phyloP scores from a whole-genome alignment of 2,113 vertebrate genomes.

The Etia nguti region DNA sequence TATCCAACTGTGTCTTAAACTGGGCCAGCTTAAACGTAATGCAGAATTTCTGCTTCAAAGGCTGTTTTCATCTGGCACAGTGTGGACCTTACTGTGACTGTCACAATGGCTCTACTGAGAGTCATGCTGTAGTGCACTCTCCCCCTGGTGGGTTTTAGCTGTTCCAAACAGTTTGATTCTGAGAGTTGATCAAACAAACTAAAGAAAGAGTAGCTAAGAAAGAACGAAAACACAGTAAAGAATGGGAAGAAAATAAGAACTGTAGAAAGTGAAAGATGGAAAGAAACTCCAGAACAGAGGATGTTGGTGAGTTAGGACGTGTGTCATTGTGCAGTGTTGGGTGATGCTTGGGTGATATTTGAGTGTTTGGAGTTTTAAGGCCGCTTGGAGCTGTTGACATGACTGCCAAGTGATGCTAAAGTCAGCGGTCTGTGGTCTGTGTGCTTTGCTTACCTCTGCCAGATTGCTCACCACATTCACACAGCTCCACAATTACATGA shows the following conservation, averaged over 20 bases:
- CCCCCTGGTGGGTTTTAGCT: neutral
- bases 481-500: neutral
- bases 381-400: neutral
- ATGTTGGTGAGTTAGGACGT: neutral
- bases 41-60: conserved; percentile 33
- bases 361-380: neutral
- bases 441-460: neutral
- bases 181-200: conserved; percentile 13
- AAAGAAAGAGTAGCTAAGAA: neutral
- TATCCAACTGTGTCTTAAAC: neutral
- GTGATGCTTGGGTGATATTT: neutral
- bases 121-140: neutral
- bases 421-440: neutral
- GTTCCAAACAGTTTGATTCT: conserved; percentile 9
- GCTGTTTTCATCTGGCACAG: conserved; percentile 3
- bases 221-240: neutral
- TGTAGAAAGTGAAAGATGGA: neutral
- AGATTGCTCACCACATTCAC: neutral
- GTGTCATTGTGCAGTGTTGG: neutral
- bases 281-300: neutral
- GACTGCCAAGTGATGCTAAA: neutral
- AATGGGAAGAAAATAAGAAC: neutral
- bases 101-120: conserved; percentile 17
- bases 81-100: neutral
- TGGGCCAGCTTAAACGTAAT: neutral